Evolutionary conservation across 2,888 invertebrate genomes (phyloP).

Genomic region (Folsomia candida): DNA sequence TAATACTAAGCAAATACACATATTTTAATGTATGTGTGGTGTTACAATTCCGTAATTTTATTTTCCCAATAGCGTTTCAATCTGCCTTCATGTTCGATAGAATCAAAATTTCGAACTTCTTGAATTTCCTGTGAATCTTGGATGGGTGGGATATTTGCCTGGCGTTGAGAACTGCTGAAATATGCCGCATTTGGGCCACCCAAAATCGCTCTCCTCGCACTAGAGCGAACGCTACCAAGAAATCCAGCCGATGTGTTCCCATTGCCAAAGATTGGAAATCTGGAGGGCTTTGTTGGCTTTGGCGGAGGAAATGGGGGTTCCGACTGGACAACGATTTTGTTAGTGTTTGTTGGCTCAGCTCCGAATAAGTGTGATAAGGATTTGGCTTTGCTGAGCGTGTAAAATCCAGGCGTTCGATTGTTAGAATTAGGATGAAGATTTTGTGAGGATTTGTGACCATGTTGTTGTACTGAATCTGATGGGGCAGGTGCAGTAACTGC

Average conservation of each 20-base stretch:
- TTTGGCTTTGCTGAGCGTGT: slow-evolving; percentile 47
- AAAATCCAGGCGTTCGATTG: slow-evolving; percentile 41
- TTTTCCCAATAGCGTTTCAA: slow-evolving; percentile 91
- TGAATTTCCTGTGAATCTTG: slow-evolving; percentile 59
- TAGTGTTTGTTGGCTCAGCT: background rate
- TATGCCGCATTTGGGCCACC: slow-evolving; percentile 84
- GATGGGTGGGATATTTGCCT: slow-evolving; percentile 27
- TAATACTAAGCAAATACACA: no score
- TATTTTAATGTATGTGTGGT: background rate
- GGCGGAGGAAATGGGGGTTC: slow-evolving; percentile 18
- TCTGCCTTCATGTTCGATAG: slow-evolving; percentile 73
- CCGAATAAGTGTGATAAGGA: slow-evolving; percentile 45
- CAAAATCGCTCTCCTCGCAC: slow-evolving; percentile 60
- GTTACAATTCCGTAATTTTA: slow-evolving; percentile 75
- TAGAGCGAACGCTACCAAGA: slow-evolving; percentile 38
- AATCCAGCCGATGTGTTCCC: slow-evolving; percentile 26
- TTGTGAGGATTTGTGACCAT: slow-evolving; percentile 31
- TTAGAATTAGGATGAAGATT: slow-evolving; percentile 12
- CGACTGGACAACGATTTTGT: background rate
- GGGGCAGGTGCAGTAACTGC: slow-evolving; percentile 54
- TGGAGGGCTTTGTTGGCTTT: slow-evolving; percentile 14
- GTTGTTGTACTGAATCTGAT: slow-evolving; percentile 55
- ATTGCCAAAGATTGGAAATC: slow-evolving; percentile 21
- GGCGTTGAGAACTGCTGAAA: slow-evolving; percentile 65
- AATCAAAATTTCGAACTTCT: slow-evolving; percentile 60